Evolutionary conservation across 2,888 invertebrate genomes (phyloP).

Genomic region (Tetragnatha montana): DNA sequence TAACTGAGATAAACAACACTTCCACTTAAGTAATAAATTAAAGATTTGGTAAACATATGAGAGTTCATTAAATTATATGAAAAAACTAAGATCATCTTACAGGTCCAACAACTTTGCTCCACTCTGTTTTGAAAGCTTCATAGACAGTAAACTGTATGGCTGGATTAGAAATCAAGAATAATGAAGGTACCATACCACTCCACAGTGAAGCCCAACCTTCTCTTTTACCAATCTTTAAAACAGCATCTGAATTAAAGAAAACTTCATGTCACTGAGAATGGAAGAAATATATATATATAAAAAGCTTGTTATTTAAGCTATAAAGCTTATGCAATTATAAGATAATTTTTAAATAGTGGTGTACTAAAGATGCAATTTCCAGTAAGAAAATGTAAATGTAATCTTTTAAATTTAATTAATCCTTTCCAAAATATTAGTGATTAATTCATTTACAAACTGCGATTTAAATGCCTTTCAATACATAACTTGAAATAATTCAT

Average conservation of each 20-base stretch:
- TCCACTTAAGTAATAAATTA: background rate
- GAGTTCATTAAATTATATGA: background rate
- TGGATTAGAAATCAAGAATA: conserved; percentile 91
- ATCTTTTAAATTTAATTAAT: no score
- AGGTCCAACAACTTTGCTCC: conserved; percentile 27
- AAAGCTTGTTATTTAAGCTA: no score
- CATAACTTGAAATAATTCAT: no score
- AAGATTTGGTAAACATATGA: no score
- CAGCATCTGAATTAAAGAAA: conserved; percentile 66
- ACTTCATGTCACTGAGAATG: background rate
- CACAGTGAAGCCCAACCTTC: conserved; percentile 88
- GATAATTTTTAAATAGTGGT: no score
- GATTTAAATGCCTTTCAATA: no score
- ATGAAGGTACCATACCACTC: conserved; percentile 88
- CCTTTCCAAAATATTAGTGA: no score
- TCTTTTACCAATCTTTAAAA: conserved; percentile 77
- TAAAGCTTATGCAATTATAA: no score
- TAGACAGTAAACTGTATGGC: conserved; percentile 95
- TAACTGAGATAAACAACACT: background rate
- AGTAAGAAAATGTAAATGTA: no score
- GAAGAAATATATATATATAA: no score
- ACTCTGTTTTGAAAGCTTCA: conserved; percentile 83
- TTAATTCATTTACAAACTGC: no score
- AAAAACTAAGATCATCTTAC: conserved; percentile 6
- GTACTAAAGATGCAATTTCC: no score